Conservation (phyloP, 2,797 vertebrate genomes). For the Phaenicophaeus curvirostris region DNA sequence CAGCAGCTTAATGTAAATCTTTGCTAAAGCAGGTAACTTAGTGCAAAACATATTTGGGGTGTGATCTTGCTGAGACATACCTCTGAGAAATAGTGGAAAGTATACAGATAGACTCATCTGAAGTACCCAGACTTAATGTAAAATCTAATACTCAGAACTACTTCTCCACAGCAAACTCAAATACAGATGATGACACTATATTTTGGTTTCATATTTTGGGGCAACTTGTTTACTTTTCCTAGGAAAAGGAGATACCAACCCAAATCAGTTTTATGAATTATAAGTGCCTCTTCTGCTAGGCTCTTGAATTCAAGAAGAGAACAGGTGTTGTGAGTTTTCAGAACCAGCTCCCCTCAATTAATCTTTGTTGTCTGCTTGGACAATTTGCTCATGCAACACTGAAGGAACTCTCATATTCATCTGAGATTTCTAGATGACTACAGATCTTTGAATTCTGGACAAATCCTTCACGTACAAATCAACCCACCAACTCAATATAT, state of each 20-base stretch:
- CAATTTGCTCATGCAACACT: neutral
- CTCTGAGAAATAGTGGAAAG: neutral
- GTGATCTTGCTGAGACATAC: neutral
- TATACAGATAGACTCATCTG: neutral
- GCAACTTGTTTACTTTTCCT: neutral
- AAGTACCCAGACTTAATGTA: neutral
- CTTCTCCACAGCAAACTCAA: neutral
- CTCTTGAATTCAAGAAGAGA: neutral
- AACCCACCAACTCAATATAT: neutral
- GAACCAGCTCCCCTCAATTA: neutral
- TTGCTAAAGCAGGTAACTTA: neutral
- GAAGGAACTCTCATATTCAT: neutral
- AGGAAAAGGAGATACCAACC: neutral
- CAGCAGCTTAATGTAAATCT: neutral
- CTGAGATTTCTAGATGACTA: neutral
- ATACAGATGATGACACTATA: neutral
- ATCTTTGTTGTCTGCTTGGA: neutral
- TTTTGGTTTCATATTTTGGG: neutral
- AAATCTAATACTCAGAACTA: neutral
- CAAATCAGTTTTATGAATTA: neutral
- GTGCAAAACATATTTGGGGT: neutral
- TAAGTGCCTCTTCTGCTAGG: neutral
- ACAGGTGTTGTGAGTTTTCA: neutral
- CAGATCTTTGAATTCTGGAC: neutral
- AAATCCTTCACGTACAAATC: neutral